These are phyloP conservation scores for Lithophane socia DNA, from an alignment of 2,888 invertebrate species.

Conservation along the genomic window DNA sequence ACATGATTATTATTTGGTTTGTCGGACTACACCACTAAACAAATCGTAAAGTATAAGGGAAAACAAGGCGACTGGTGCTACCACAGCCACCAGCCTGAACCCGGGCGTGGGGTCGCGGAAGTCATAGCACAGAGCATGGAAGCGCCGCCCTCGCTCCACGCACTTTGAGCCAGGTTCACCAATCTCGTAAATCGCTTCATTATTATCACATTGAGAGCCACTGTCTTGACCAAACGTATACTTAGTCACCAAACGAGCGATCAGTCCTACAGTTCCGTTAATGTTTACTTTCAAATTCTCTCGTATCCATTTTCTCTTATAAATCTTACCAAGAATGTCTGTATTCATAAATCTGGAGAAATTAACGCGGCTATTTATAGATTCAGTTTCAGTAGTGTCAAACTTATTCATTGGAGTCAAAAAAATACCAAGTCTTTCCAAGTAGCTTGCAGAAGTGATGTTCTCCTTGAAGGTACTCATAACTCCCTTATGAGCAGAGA, in stretches of 20 bases:
- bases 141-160: slow-evolving; percentile 78
- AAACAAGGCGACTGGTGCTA: slow-evolving; percentile 84
- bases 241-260: slow-evolving; percentile 80
- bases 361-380: slow-evolving; percentile 31
- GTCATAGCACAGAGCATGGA: slow-evolving; percentile 80
- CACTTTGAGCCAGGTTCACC: slow-evolving; percentile 81
- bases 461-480: slow-evolving; percentile 44
- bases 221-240: slow-evolving; percentile 78
- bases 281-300: slow-evolving; percentile 55
- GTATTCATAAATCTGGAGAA: slow-evolving; percentile 71
- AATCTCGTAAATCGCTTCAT: slow-evolving; percentile 76
- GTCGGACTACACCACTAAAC: slow-evolving; percentile 85
- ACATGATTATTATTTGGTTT: slow-evolving; percentile 74
- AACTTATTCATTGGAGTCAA: slow-evolving; percentile 51
- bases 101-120: slow-evolving; percentile 83
- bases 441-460: slow-evolving; percentile 66
- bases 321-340: slow-evolving; percentile 75
- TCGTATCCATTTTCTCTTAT: slow-evolving; percentile 60
- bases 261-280: slow-evolving; percentile 76
- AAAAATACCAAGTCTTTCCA: slow-evolving; percentile 71
- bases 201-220: slow-evolving; percentile 78
- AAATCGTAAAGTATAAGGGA: slow-evolving; percentile 85
- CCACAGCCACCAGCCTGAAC: slow-evolving; percentile 82
- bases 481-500: slow-evolving; percentile 74
- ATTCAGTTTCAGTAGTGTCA: slow-evolving; percentile 8